Percentiles rank a stretch among this genome's conserved stretches.
These are phyloP conservation scores for Branchellion lobata DNA, from an alignment of 2,888 invertebrate species.

Conservation along the genomic window DNA sequence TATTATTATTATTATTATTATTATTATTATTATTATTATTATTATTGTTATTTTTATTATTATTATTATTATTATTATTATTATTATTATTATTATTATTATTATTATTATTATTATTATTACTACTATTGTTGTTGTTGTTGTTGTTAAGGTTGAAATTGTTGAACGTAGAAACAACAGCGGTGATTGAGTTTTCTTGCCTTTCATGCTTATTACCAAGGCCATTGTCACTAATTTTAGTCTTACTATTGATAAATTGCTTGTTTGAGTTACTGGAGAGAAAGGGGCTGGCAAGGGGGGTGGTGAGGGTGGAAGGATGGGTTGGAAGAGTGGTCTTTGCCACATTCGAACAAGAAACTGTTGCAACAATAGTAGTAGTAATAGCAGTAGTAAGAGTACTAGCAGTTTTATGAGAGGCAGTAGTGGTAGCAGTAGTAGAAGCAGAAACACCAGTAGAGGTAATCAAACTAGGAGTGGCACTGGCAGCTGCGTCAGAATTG, in stretches of 20 bases:
- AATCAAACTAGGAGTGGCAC: background rate
- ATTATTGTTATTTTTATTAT: too few relatives aligned
- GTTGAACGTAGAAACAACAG: background rate
- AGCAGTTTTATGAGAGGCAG: background rate
- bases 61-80: too few relatives aligned
- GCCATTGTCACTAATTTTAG: too few relatives aligned
- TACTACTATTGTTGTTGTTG: background rate
- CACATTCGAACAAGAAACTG: too few relatives aligned
- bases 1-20: too few relatives aligned
- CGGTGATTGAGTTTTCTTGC: background rate
- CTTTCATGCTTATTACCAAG: background rate
- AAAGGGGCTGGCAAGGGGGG: too few relatives aligned
- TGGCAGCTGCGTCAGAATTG: background rate
- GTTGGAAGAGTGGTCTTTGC: too few relatives aligned
- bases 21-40: too few relatives aligned
- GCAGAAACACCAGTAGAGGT: background rate
- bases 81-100: background rate
- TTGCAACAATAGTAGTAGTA: background rate
- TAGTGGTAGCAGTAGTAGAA: constrained; percentile 14
- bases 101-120: background rate
- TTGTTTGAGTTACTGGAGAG: too few relatives aligned
- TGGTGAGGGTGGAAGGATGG: too few relatives aligned
- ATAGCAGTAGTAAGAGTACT: background rate
- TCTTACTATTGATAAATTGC: too few relatives aligned
- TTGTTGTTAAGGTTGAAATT: constrained; percentile 1